Conservation (phyloP, 1,140 invertebrate genomes). For the Helicoverpa armigera region DNA sequence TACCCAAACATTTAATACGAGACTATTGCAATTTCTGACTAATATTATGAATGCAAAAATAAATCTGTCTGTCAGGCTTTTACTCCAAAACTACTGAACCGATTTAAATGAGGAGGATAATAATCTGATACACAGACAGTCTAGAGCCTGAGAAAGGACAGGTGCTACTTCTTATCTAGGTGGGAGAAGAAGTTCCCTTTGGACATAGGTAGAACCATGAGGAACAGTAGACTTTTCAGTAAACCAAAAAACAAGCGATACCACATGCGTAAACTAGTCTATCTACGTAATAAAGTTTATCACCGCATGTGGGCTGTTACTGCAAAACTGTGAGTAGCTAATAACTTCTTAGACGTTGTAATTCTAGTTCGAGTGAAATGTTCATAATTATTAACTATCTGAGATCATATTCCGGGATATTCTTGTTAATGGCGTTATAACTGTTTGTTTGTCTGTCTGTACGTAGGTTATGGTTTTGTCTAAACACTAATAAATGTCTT, state of each 20-base stretch:
- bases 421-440: background rate
- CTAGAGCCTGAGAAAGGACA: constrained; percentile 48
- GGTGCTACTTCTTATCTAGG: constrained; percentile 41
- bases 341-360: constrained; percentile 16
- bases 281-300: background rate
- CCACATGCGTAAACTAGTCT: too few species aligned
- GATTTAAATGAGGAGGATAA: too few species aligned
- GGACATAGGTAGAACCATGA: too few species aligned
- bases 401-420: background rate
- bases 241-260: too few species aligned
- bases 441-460: background rate
- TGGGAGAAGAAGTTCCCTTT: too few species aligned
- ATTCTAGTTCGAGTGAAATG: constrained; percentile 1
- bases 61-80: too few species aligned
- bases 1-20: too few species aligned
- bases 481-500: too few species aligned
- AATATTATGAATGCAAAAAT: too few species aligned
- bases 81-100: too few species aligned
- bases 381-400: background rate
- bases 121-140: constrained; percentile 14
- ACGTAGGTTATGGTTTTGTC: background rate
- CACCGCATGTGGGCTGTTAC: background rate
- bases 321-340: constrained; percentile 6
- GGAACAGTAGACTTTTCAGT: too few species aligned
- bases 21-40: too few species aligned